Evolutionary conservation across 2,113 vertebrate genomes (phyloP).

Genomic region (Alexandromys fortis): DNA sequence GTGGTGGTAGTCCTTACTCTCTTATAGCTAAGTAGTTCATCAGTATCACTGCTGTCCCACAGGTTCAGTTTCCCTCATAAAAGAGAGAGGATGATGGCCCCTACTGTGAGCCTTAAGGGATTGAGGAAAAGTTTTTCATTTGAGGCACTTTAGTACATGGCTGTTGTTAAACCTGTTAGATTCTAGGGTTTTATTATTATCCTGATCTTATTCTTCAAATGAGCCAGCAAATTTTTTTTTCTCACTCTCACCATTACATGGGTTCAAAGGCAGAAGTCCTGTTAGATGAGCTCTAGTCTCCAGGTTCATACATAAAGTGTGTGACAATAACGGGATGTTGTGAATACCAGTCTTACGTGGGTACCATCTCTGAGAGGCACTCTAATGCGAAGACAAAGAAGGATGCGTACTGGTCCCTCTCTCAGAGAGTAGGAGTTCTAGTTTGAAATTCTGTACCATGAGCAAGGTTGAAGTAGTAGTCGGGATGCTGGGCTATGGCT

Average conservation of each 20-base stretch:
- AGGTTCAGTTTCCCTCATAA: not conserved
- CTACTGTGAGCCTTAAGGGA: not conserved
- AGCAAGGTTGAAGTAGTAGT: not conserved
- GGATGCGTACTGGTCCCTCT: not conserved
- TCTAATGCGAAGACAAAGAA: not conserved
- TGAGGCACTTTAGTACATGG: not conserved
- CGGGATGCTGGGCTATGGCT: not conserved
- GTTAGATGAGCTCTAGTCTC: not conserved
- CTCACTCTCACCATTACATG: not conserved
- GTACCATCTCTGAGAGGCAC: not conserved
- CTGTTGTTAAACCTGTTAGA: not conserved
- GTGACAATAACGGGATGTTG: not conserved
- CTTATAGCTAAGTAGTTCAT: no score
- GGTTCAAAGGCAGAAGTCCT: not conserved
- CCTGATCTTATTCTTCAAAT: slow-evolving; percentile 10
- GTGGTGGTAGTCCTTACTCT: no score
- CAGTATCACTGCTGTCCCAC: not conserved
- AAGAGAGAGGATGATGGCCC: not conserved
- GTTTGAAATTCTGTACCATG: not conserved
- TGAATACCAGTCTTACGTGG: not conserved
- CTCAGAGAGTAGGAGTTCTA: not conserved
- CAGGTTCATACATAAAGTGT: not conserved
- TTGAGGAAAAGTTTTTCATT: not conserved
- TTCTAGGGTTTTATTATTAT: not conserved
- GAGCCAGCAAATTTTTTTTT: not conserved